Conservation (phyloP, 2,888 invertebrate genomes). For the Volucella inanis region DNA sequence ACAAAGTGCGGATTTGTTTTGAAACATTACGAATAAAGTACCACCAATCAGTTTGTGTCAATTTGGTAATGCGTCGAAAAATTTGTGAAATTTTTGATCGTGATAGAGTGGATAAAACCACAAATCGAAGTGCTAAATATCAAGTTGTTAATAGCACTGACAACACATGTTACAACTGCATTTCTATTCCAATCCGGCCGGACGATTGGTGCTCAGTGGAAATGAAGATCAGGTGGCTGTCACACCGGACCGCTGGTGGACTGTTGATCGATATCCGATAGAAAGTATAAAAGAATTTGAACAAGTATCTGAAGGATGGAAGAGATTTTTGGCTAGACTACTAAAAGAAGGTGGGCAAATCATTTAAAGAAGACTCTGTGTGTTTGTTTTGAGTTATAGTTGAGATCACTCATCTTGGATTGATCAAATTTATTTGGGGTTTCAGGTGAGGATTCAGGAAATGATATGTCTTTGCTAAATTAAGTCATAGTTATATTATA, state of each 20-base stretch:
- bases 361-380: neutral
- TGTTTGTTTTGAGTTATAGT: conserved; percentile 6
- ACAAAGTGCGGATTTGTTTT: neutral
- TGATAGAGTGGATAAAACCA: conserved; percentile 37
- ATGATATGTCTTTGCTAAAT: no score
- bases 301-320: conserved; percentile 89
- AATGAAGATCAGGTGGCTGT: conserved; percentile 75
- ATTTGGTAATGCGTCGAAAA: conserved; percentile 65
- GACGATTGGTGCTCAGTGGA: conserved; percentile 86
- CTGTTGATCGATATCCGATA: conserved; percentile 87
- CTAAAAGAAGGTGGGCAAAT: conserved; percentile 85
- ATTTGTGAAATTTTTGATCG: conserved; percentile 45
- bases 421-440: neutral
- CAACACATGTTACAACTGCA: conserved; percentile 91
- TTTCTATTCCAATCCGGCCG: conserved; percentile 91
- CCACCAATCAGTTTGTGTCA: conserved; percentile 38
- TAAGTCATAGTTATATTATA: no score
- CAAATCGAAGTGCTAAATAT: conserved; percentile 31
- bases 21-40: conserved; percentile 7
- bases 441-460: no score
- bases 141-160: conserved; percentile 75
- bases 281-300: conserved; percentile 95
- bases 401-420: no score
- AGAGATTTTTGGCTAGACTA: conserved; percentile 89
- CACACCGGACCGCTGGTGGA: conserved; percentile 78